Base-by-base conservation (phyloP, 2,797 vertebrate genomes). In the Platyrinchus mystaceus region DNA sequence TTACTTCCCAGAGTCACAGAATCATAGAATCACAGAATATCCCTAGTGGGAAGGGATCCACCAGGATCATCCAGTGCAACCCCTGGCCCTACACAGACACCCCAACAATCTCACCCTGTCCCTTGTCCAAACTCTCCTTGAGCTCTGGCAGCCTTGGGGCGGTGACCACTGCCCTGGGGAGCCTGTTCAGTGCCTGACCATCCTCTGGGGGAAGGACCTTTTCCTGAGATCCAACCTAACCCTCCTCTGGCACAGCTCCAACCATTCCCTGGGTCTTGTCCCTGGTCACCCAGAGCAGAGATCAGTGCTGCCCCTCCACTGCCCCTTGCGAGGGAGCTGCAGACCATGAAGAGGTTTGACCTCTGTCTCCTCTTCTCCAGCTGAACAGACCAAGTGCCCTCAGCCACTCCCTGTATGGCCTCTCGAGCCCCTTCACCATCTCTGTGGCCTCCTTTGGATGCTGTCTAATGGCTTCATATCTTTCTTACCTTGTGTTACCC, bases 141-240 rank as follows among this genome's bases (percentile, higher is more conserved):
- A 84, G 46, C 18, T 84, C 52, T 47, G 39, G 9, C 22, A 71
- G 58, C 44, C 6, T 64, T 19, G 14, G 50, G 21, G 1, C 2
- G 0, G 0, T 63, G 3, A 0, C 43, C 63, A 39, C 28, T 83
- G n/a, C 43, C n/a, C 2, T 66, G 46, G 30, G 34, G 30, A 46
- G 22, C 22, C 18, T 32, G 18, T 1, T 27, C 66, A 64, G 28
- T 50, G 44, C 59, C 12, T 13, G 1, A 10, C 1, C 44, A 52
- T 21, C 26, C 28, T 60, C 28, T 34, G 21, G 18, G 10, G 21
- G 28, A 62, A 59, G 39, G 39, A 52, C 7, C 22, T 59, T 17
- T 16, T 1, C 30, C 21, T 70, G 14, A 50, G 4, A 8, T 10
- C 52, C 37, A 52, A 0, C 37, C 44, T 1, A 27, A 52, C 10